These are phyloP conservation scores for Lamellibrachia columna DNA, from an alignment of 2,888 invertebrate species.

Conservation along the genomic window DNA sequence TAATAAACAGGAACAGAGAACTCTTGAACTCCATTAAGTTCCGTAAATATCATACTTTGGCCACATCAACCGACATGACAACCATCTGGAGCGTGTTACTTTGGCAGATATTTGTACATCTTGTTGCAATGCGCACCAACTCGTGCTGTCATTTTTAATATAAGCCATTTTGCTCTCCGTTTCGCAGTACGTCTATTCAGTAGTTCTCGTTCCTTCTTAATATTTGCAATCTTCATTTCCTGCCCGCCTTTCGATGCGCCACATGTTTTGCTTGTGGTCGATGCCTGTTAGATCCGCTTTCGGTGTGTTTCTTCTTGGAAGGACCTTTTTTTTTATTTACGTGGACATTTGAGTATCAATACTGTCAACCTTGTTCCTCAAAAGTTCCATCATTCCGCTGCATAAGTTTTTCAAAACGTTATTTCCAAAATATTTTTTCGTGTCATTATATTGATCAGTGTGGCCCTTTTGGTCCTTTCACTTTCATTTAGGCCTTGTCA, in stretches of 20 bases:
- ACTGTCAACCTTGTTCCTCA: neutral
- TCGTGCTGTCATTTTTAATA: neutral
- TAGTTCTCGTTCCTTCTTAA: neutral
- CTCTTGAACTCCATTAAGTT: no score
- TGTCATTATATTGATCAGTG: no score
- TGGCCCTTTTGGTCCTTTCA: no score
- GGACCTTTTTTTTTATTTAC: neutral
- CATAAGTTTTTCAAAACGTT: neutral
- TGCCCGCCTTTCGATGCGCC: neutral
- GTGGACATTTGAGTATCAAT: neutral
- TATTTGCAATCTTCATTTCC: neutral
- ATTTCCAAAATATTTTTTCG: no score
- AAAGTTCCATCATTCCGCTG: neutral
- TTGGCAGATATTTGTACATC: neutral
- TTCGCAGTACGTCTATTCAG: neutral
- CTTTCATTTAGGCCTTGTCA: no score
- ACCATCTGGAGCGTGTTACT: neutral
- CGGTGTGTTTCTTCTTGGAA: neutral
- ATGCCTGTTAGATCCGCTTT: neutral
- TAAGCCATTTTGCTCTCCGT: neutral
- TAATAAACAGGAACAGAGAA: no score
- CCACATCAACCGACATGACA: no score
- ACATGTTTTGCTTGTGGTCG: neutral
- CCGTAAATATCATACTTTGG: no score
- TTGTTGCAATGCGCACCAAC: neutral